Evolutionary conservation across 1,140 invertebrate species (phyloP).

Genomic region (Palaemon carinicauda): DNA sequence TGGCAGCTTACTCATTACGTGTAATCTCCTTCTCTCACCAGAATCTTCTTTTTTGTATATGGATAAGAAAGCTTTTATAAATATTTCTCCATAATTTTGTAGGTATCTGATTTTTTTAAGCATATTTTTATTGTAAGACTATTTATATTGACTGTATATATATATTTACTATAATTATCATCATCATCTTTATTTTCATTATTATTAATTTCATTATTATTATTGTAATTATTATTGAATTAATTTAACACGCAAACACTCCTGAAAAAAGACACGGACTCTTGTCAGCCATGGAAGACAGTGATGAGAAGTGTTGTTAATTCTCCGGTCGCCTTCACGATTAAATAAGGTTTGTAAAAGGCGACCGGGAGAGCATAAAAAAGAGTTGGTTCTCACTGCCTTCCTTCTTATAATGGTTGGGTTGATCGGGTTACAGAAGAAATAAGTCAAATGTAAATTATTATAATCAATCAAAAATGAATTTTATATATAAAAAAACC

Average conservation of each 20-base stretch:
- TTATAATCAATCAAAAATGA: no score
- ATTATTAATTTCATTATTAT: constrained; percentile 19
- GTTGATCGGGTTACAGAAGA: neutral
- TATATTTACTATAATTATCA: constrained; percentile 45
- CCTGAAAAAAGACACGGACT: constrained; percentile 49
- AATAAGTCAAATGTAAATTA: no score
- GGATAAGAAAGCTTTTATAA: constrained; percentile 1
- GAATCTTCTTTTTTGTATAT: neutral
- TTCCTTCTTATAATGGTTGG: neutral
- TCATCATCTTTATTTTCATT: constrained; percentile 24
- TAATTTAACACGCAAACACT: constrained; percentile 52
- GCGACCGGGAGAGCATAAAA: constrained; percentile 35
- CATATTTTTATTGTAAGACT: neutral
- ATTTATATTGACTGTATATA: constrained; percentile 42
- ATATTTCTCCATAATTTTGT: constrained; percentile 33
- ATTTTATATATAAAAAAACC: no score
- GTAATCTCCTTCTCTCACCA: no score
- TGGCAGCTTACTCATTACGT: no score
- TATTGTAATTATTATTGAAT: constrained; percentile 31
- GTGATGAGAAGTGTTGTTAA: constrained; percentile 25
- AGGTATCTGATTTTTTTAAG: constrained; percentile 38
- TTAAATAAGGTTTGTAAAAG: constrained; percentile 28
- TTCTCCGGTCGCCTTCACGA: constrained; percentile 28
- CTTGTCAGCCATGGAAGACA: constrained; percentile 47
- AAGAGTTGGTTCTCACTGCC: constrained; percentile 47